Percentiles rank a stretch among this genome's conserved stretches.
Evolutionary conservation across 2,113 vertebrate species (phyloP).

Genomic region (Protobothrops flavoviridis): DNA sequence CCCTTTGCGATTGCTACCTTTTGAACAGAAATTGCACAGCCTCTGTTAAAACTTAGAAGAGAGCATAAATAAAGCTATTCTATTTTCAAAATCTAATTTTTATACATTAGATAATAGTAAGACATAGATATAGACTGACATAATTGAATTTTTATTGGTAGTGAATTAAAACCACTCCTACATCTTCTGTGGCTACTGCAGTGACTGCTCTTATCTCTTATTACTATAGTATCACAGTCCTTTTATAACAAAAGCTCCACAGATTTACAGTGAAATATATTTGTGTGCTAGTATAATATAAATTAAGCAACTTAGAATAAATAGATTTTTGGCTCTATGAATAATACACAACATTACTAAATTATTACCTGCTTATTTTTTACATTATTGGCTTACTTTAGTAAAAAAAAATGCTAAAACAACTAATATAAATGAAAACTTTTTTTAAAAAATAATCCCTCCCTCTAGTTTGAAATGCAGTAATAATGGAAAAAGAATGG

Average conservation of each 20-base stretch:
- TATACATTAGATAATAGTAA: slow-evolving; percentile 40
- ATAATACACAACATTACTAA: not conserved
- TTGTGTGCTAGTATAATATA: not conserved
- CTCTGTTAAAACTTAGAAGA: not conserved
- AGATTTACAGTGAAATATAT: not conserved
- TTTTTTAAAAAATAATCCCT: not conserved
- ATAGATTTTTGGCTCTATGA: not conserved
- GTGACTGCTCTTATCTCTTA: not conserved
- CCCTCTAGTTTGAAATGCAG: not conserved
- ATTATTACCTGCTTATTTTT: not conserved
- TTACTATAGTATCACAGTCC: not conserved
- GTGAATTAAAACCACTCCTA: not conserved
- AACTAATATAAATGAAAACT: not conserved
- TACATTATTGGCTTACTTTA: not conserved
- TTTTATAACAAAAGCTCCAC: not conserved
- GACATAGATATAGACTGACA: not conserved
- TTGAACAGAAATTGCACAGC: not conserved
- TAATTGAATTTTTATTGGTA: not conserved
- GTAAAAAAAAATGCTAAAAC: not conserved
- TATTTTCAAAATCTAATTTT: slow-evolving; percentile 43
- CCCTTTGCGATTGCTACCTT: not conserved
- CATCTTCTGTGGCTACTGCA: not conserved
- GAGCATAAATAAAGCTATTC: slow-evolving; percentile 32
- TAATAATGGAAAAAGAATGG: not conserved
- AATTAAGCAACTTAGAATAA: not conserved